Base-by-base conservation (phyloP, 2,113 vertebrate species). In the Daphoenositta chrysoptera region DNA sequence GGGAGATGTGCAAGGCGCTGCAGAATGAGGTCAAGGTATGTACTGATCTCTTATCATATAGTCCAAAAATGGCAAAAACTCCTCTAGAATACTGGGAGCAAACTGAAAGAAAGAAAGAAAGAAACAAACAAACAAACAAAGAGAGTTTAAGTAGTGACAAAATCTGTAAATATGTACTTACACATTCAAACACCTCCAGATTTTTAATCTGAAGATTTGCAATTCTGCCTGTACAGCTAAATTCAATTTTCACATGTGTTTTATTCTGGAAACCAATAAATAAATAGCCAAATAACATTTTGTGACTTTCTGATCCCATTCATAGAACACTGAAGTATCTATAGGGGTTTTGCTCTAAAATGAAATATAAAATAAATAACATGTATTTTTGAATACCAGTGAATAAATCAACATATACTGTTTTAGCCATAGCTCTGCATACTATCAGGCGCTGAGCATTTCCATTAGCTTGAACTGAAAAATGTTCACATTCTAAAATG, bases 1-100 rank as follows among this genome's bases (percentile, higher is more conserved):
- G 98, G 69, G 99, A 99, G 98, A 99, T 99, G 98, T 99, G 99
- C 97, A 99, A 98, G 70, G 99, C 99, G 93, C 99, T 99, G 97
- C 99, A 99, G 98, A 99, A 99, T 13, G 99, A 99, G 89, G 99
- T 99, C 98, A 99, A 98, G 54, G 99, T 99, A 87, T 99, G 99
- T 51, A 99, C 99, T 12, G 99, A 99, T 96, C 99, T 99, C 98
- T 99, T 99, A 95, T 99, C 99, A 44, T 99, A 99, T 77, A 99
- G 98, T 97, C 99, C 99, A 97, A 99, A 99, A 97, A 99, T 99
- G 97, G 99, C 99, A 91, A 99, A 99, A 94, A 99, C 99, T 92
- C 99, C 99, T 96, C 99, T 98, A 28, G 99, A 99, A 96, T 99
- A 99, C 98, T 99, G 99, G 87, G 99, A 99, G 97, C 99, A 99